A percentile compares a stretch with the other conserved stretches of the same genome.
These are phyloP conservation scores for Thereva nobilitata DNA, from an alignment of 2,888 invertebrate genomes.

Conservation along the genomic window DNA sequence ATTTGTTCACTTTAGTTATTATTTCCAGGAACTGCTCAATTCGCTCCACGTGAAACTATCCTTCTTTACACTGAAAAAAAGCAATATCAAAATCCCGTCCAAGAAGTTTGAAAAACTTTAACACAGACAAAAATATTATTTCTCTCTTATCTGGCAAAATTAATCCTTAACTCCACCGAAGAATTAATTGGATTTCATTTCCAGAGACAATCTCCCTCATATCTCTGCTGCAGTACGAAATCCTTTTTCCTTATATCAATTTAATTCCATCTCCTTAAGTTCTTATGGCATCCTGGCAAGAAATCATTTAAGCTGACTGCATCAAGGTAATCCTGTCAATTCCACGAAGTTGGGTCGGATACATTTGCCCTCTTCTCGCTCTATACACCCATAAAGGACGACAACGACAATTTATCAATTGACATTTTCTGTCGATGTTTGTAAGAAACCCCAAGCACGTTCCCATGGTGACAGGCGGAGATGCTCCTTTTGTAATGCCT, in stretches of 20 bases:
- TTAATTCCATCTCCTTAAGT: conserved; percentile 15
- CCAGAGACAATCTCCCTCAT: too few relatives aligned
- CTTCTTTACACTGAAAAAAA: too few relatives aligned
- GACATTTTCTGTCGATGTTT: conserved; percentile 20
- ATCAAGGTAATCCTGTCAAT: conserved; percentile 28
- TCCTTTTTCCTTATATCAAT: conserved; percentile 8
- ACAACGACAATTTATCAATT: conserved; percentile 30
- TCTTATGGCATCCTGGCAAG: not conserved
- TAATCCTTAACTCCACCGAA: too few relatives aligned
- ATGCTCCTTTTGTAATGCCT: conserved; percentile 3
- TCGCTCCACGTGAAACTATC: too few relatives aligned
- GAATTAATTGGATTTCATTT: too few relatives aligned
- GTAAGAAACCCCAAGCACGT: conserved; percentile 24
- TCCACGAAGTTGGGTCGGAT: conserved; percentile 1
- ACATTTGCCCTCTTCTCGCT: conserved; percentile 4
- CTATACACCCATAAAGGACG: not conserved
- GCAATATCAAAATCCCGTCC: too few relatives aligned
- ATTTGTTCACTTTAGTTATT: too few relatives aligned
- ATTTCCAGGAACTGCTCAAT: too few relatives aligned
- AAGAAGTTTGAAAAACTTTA: too few relatives aligned
- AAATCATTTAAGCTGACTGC: conserved; percentile 15
- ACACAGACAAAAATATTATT: too few relatives aligned
- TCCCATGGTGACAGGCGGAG: conserved; percentile 23
- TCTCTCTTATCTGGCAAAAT: too few relatives aligned
- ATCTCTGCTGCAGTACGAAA: too few relatives aligned